Evolutionary conservation across 2,113 vertebrate species (phyloP), one percentile per base, ranked within the genome.

Genomic region (Barnardius zonarius): DNA sequence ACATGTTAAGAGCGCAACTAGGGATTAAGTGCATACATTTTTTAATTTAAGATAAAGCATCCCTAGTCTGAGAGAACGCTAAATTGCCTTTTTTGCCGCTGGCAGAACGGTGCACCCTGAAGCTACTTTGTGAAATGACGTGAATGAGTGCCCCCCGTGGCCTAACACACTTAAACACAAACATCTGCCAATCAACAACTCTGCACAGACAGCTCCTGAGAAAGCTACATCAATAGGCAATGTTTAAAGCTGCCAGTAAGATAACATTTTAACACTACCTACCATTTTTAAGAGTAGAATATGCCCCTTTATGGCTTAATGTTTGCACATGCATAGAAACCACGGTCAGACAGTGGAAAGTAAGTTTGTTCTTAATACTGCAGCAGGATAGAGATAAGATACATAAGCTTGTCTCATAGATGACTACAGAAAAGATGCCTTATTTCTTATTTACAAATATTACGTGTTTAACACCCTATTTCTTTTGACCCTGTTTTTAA

Each of bases 41-140:
- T 97, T 96, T 69, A 96, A 91, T 81, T 88, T 35, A 66, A 93
- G 64, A 82, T 83, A 81, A 95, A 91, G 90, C 94, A 55, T 68
- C 64, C 41, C 68, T 59, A 66, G 80, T 48, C 59, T 61, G 55
- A 64, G 63, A 87, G 92, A 85, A 93, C 1, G 54, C 86, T 72
- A 95, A 96, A 97, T 96, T 87, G 97, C 91, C 6, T 90, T 94
- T 97, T 95, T 94, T 79, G 97, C 97, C 96, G 1, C 7, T 12
- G 90, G 96, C 97, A 90, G 35, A 61, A 33, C 7, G 0, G 3
- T 4, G 27, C 41, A 62, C 43, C 96, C 94, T 37, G 86, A 37
- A 93, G 96, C 93, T 83, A 80, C 95, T 74, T 16, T 93, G 86
- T 87, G 96, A 87, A 95, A 3, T 23, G 77, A 72, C 33, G 91